Evolutionary conservation across 1,140 invertebrate genomes (phyloP).

Genomic region (Drosophila insularis): DNA sequence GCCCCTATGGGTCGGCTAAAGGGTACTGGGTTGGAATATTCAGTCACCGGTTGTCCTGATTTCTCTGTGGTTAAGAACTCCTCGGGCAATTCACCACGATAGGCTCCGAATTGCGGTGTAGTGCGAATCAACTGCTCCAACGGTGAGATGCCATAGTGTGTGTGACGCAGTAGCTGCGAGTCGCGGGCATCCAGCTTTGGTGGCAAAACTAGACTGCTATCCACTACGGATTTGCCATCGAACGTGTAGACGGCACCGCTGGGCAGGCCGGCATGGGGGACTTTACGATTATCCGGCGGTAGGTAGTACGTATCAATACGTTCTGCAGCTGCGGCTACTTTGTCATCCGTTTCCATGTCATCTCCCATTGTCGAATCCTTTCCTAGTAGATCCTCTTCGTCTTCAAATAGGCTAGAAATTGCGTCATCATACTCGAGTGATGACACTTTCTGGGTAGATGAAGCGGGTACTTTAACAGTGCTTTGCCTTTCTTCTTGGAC

Average conservation of each 20-base stretch:
- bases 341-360: conserved; percentile 82
- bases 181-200: conserved; percentile 83
- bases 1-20: conserved; percentile 31
- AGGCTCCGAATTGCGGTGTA: conserved; percentile 88
- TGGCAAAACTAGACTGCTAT: conserved; percentile 85
- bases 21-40: conserved; percentile 42
- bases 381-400: conserved; percentile 42
- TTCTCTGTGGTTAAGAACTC: conserved; percentile 59
- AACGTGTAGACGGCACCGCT: conserved; percentile 86
- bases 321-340: conserved; percentile 88
- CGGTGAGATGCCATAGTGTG: conserved; percentile 84
- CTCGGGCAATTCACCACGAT: conserved; percentile 87
- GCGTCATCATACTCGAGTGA: conserved; percentile 30
- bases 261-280: conserved; percentile 78
- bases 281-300: conserved; percentile 84
- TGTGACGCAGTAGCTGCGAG: conserved; percentile 75
- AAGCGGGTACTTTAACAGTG: conserved; percentile 8
- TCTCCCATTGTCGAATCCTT: conserved; percentile 58
- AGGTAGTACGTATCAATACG: conserved; percentile 87
- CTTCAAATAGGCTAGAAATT: conserved; percentile 44
- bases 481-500: conserved; percentile 4
- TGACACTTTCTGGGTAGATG: conserved; percentile 1
- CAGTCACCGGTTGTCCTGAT: conserved; percentile 33
- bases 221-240: conserved; percentile 88
- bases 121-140: conserved; percentile 85